Percentiles rank a stretch among this genome's conserved stretches.
These are phyloP conservation scores for Cheilosia vulpina DNA, from an alignment of 2,888 invertebrate genomes.

Conservation along the genomic window DNA sequence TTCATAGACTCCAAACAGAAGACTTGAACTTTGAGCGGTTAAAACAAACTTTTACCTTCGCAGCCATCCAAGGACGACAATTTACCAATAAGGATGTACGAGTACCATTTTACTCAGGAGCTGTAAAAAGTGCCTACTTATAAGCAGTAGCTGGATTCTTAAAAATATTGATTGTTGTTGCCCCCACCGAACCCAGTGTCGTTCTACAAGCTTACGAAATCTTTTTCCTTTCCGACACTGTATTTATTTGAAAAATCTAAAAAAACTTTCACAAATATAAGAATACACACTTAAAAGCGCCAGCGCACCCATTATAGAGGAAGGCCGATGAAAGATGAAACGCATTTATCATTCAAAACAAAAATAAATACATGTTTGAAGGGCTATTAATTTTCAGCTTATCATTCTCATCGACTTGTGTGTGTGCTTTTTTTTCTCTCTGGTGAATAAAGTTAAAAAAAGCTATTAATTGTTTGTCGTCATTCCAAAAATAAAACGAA, in stretches of 20 bases:
- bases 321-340: conserved; percentile 11
- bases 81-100: too few relatives aligned
- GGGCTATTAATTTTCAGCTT: conserved; percentile 65
- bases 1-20: too few relatives aligned
- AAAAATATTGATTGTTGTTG: too few relatives aligned
- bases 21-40: too few relatives aligned
- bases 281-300: neutral
- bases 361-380: conserved; percentile 31
- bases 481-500: conserved; percentile 45
- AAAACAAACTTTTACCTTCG: too few relatives aligned
- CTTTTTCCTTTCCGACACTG: neutral
- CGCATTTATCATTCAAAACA: conserved; percentile 54
- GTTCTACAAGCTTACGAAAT: too few relatives aligned
- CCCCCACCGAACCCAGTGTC: too few relatives aligned
- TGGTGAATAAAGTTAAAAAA: conserved; percentile 19
- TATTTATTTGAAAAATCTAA: neutral
- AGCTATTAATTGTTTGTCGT: conserved; percentile 58
- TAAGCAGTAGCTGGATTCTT: too few relatives aligned
- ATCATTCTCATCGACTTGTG: conserved; percentile 52
- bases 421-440: neutral
- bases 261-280: neutral
- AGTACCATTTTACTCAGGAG: too few relatives aligned
- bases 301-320: conserved; percentile 23
- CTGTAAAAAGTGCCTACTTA: too few relatives aligned
- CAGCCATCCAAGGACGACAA: too few relatives aligned